A percentile compares a stretch with the other conserved stretches of the same genome.
These are phyloP conservation scores for Dasypogon diadema DNA, from an alignment of 2,888 invertebrate species.

Conservation along the genomic window DNA sequence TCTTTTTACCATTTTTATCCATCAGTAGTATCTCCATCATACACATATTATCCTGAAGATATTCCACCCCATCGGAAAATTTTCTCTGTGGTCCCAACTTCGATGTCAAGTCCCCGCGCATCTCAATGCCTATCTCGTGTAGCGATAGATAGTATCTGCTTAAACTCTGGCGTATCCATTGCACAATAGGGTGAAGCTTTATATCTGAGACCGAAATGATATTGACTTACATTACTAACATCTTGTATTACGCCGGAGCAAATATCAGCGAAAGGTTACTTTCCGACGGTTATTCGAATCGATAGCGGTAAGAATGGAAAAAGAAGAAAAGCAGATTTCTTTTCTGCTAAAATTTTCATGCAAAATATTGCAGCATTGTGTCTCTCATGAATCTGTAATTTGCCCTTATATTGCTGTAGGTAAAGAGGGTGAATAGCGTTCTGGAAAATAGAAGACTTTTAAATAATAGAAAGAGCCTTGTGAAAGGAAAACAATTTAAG, in stretches of 20 bases:
- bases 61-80: slow-evolving; percentile 20
- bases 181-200: slow-evolving; percentile 46
- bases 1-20: slow-evolving; percentile 44
- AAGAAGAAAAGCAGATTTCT: slow-evolving; percentile 11
- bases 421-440: no score
- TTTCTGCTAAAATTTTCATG: slow-evolving; percentile 47
- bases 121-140: no score
- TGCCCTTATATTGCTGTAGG: slow-evolving; percentile 7
- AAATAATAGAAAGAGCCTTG: no score
- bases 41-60: slow-evolving; percentile 37
- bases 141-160: slow-evolving; percentile 16
- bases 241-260: slow-evolving; percentile 43
- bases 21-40: slow-evolving; percentile 46
- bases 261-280: slow-evolving; percentile 46
- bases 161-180: slow-evolving; percentile 21
- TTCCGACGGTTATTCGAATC: slow-evolving; percentile 27
- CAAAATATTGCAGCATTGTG: slow-evolving; percentile 49
- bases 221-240: slow-evolving; percentile 50
- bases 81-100: no score
- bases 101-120: no score
- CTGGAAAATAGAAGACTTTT: no score
- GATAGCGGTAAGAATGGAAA: slow-evolving; percentile 13
- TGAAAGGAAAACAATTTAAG: no score
- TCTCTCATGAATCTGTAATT: slow-evolving; percentile 48
- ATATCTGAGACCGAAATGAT: slow-evolving; percentile 34